Evolutionary conservation across 1,140 invertebrate genomes (phyloP), one percentile per base, ranked within the genome.

Genomic region (Nasonia giraulti): DNA sequence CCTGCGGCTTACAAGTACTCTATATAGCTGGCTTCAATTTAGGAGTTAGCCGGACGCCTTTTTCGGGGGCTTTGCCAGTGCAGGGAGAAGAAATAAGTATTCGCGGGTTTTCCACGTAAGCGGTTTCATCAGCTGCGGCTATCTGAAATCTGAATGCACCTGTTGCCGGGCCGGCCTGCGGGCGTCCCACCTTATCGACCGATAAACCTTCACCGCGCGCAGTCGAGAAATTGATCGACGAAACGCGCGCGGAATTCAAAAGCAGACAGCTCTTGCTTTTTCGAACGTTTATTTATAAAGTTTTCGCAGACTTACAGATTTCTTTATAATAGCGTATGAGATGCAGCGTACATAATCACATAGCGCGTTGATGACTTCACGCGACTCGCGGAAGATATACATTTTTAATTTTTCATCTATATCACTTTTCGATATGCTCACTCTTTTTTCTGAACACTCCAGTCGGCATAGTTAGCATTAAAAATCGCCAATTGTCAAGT

Each of bases 271-370:
- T 37, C 33, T 78, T 55, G 5, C n/a, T 33, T 81, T 74, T 73
- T 62, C 8, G 66, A 81, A 83, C 82, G 6, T 85, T 81, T 85
- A 85, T 86, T 86, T 74, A 79, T 62, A 86, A 86, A 79, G 5
- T 82, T 66, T 66, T 82, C 23, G 40, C 73, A 82, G 37, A 78
- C 62, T 85, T 85, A 82, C 75, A 85, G 12, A 68, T 76, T 85
- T 12, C 4, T 27, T 66, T 62, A 76, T 68, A 76, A 47, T 75
- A 80, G n/a, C 11, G 2, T 33, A 69, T 68, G 10, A 55, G 14
- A 82, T 82, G 44, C 33, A 73, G 27, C 37, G 47, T 27, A 78
- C n/a, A 27, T 80, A 77, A 44, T 75, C 23, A 31, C 33, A 83
- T 68, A 11, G 78, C 69, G 12, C 27, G 50, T 55, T 75, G 23